phyloP scores from a whole-genome alignment of 2,797 vertebrate species.

The Poeciliopsis paucimaculata region DNA sequence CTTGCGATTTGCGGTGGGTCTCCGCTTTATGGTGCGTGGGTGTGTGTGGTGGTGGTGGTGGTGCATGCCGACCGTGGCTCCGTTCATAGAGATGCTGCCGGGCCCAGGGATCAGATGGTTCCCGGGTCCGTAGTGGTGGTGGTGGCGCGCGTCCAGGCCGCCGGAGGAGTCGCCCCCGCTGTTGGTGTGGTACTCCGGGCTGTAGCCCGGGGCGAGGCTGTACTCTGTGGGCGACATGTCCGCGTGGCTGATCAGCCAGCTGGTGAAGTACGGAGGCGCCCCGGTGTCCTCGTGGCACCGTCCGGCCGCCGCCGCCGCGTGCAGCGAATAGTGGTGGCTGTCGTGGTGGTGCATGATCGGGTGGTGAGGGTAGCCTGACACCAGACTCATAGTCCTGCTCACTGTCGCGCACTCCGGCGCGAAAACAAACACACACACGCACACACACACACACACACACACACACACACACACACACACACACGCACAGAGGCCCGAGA shows the following conservation, averaged over 20 bases:
- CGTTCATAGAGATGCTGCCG: slow-evolving; percentile 60
- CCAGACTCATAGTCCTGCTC: slow-evolving; percentile 89
- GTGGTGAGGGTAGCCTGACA: slow-evolving; percentile 95
- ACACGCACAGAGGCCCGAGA: slow-evolving; percentile 22
- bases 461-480: slow-evolving; percentile 10
- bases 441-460: slow-evolving; percentile 21
- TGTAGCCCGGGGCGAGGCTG: slow-evolving; percentile 72
- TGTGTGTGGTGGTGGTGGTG: slow-evolving; percentile 84
- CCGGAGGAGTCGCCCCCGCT: slow-evolving; percentile 46
- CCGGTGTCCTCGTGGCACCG: slow-evolving; percentile 90
- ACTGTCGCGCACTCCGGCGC: background rate
- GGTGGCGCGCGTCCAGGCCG: slow-evolving; percentile 63
- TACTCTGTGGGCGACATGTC: slow-evolving; percentile 97
- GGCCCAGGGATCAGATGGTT: slow-evolving; percentile 44
- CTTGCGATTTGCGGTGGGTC: slow-evolving; percentile 96
- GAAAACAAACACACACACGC: slow-evolving; percentile 22
- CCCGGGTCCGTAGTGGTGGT: slow-evolving; percentile 67
- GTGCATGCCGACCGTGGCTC: slow-evolving; percentile 53
- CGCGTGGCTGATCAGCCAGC: slow-evolving; percentile 95
- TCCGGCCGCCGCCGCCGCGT: slow-evolving; percentile 82
- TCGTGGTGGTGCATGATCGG: slow-evolving; percentile 97
- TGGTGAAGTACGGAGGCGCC: slow-evolving; percentile 93
- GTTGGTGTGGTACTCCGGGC: slow-evolving; percentile 74
- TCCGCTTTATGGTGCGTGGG: slow-evolving; percentile 91
- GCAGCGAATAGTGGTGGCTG: slow-evolving; percentile 85